Evolutionary conservation across 2,113 vertebrate genomes (phyloP).

Genomic region (Alethe castanea): DNA sequence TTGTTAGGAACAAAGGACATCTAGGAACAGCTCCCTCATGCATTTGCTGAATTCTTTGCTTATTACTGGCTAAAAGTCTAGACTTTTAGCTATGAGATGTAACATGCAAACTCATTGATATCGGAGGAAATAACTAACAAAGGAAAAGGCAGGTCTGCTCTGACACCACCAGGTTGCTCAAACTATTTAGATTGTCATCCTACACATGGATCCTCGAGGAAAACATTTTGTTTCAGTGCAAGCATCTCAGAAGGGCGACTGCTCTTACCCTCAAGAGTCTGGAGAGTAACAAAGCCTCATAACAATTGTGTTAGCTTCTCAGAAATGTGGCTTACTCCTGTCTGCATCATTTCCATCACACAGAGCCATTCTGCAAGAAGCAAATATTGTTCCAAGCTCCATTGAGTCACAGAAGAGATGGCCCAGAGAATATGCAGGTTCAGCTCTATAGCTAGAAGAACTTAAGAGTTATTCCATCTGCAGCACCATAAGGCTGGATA

Average conservation of each 20-base stretch:
- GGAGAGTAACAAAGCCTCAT: neutral
- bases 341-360: neutral
- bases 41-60: neutral
- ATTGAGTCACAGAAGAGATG: neutral
- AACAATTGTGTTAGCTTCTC: neutral
- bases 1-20: neutral
- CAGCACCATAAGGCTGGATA: neutral
- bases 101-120: neutral
- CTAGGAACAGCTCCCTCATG: neutral
- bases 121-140: neutral
- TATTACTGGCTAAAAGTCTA: neutral
- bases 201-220: rapidly evolving
- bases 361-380: neutral
- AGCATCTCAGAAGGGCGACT: neutral
- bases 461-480: neutral
- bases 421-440: neutral
- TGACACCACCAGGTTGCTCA: neutral
- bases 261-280: neutral
- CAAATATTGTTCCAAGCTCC: neutral
- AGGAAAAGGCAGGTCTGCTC: neutral
- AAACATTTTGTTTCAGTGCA: neutral
- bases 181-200: neutral
- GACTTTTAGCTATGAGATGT: neutral
- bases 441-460: neutral
- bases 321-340: neutral